Conservation (phyloP, 2,113 vertebrate species). For the Pedionomus torquatus region DNA sequence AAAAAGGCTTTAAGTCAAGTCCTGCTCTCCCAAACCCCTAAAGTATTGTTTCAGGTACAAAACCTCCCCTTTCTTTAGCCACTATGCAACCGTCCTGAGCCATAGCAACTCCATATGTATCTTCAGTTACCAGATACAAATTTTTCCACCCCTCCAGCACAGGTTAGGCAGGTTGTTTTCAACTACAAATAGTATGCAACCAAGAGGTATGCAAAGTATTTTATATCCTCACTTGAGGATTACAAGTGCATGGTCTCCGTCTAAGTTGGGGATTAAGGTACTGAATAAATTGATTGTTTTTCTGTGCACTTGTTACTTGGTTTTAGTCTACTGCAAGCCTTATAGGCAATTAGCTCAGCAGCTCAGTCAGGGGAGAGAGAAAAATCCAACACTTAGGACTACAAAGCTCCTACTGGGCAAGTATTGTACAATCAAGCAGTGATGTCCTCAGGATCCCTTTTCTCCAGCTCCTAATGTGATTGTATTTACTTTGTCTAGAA, state of each 20-base stretch:
- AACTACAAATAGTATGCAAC: background rate
- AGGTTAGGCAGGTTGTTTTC: background rate
- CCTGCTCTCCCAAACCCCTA: background rate
- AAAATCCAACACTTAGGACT: constrained; percentile 40
- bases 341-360: constrained; percentile 3
- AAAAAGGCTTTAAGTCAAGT: background rate
- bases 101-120: background rate
- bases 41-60: background rate
- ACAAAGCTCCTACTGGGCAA: background rate
- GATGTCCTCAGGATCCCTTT: constrained; percentile 13
- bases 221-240: background rate
- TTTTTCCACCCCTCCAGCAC: background rate
- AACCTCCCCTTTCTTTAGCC: background rate
- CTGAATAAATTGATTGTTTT: constrained; percentile 34
- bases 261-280: background rate
- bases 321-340: constrained; percentile 12
- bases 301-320: background rate
- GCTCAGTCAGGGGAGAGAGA: background rate
- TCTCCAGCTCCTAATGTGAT: background rate
- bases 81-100: background rate
- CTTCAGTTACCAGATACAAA: background rate
- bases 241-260: background rate
- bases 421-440: background rate
- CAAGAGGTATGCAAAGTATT: constrained; percentile 3
- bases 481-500: constrained; percentile 1